Evolutionary conservation across 2,113 vertebrate genomes (phyloP), one percentile per base, ranked within the genome.

Genomic region (Melanerpes formicivorus): DNA sequence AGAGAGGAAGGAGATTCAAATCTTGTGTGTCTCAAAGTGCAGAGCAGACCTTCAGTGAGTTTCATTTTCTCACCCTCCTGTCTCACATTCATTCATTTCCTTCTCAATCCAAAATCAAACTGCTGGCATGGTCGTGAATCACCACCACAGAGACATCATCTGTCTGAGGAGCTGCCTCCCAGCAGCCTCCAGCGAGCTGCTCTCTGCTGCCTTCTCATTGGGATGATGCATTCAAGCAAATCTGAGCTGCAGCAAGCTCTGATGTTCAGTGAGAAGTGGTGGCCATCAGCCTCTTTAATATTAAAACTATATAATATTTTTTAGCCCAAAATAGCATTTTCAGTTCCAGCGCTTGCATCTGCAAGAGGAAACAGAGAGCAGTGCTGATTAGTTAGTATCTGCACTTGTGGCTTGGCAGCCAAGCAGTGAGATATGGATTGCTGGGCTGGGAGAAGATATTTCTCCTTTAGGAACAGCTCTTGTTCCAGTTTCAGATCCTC

Each of bases 41-140:
- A 34, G 84, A 93, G 67, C 84, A 82, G 75, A 37, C 76, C 76
- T 65, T 26, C 58, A 74, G 84, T 40, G 25, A 21, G 54, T 93
- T 96, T 91, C 84, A 11, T 79, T 95, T 95, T 96, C 0, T 0
- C 90, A 82, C 81, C 71, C 81, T 93, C 42, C 60, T 7, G 71
- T 81, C 74, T 91, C 80, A 10, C 55, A 3, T 95, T 93, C 94
- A 93, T 96, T 96, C 90, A 94, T 83, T 93, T 91, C 87, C 74
- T 90, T 92, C 86, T 87, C 34, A 88, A 90, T 82, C 75, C 83
- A 72, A 90, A 37, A 78, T 84, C 77, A 58, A 95, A 80, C 90
- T 88, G 91, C 82, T 50, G 23, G 76, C 30, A 42, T 62, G 26
- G 80, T 64, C 0, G 2, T 86, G 93, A 93, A 95, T 92, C 82